A percentile compares a stretch with the other conserved stretches of the same genome.
phyloP scores from a whole-genome alignment of 2,113 vertebrate genomes.

The Nycticryphes semicollaris region DNA sequence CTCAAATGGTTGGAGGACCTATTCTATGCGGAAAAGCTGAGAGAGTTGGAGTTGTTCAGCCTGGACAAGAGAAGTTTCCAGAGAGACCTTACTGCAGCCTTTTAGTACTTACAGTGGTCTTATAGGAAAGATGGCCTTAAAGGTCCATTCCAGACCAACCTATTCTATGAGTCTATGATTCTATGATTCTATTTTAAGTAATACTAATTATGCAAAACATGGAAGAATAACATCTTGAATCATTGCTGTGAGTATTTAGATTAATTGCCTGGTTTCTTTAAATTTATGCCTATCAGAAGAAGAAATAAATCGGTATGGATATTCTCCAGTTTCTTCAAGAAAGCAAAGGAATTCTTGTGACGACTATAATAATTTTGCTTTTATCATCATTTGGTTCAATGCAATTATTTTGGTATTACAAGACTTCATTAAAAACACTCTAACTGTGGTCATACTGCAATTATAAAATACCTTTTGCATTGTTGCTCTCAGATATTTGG shows the following conservation, averaged over 20 bases:
- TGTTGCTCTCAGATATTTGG: background rate
- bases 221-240: background rate
- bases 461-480: background rate
- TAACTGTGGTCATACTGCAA: background rate
- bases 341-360: background rate
- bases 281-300: background rate
- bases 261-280: background rate
- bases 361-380: background rate
- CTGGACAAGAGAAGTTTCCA: background rate
- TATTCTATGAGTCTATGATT: background rate
- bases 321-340: background rate
- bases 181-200: background rate
- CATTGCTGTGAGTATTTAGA: background rate
- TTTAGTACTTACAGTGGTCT: background rate
- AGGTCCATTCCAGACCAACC: background rate
- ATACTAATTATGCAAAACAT: background rate
- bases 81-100: background rate
- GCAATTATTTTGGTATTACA: background rate
- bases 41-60: background rate
- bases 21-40: background rate
- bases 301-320: background rate
- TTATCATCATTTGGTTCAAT: background rate
- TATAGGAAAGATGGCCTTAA: background rate
- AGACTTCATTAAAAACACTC: background rate
- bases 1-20: background rate